These are phyloP conservation scores for Pollenia angustigena DNA, from an alignment of 2,888 invertebrate genomes.

Conservation along the genomic window DNA sequence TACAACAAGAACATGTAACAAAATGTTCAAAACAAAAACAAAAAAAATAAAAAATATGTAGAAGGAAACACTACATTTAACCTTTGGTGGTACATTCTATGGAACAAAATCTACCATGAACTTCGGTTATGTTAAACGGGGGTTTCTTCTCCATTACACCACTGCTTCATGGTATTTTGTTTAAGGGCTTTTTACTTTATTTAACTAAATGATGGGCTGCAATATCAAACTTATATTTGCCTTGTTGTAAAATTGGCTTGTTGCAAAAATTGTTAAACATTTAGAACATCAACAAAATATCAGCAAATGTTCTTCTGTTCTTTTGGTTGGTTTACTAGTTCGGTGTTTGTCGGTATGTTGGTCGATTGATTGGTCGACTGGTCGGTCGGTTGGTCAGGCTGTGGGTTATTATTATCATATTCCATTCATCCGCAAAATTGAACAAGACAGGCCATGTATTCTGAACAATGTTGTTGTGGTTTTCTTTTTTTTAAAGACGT, in stretches of 20 bases:
- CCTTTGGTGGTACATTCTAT: conserved; percentile 69
- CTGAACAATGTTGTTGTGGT: conserved; percentile 63
- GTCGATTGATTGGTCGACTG: conserved; percentile 20
- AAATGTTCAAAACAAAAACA: conserved; percentile 17
- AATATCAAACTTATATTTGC: conserved; percentile 3
- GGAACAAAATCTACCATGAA: conserved; percentile 60
- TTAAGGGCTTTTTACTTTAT: conserved; percentile 57
- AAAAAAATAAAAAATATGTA: background rate
- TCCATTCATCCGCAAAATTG: conserved; percentile 73
- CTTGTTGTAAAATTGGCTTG: conserved; percentile 70
- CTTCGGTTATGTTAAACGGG: conserved; percentile 20
- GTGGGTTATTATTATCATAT: conserved; percentile 72
- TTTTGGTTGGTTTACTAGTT: conserved; percentile 34
- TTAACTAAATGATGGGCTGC: conserved; percentile 39
- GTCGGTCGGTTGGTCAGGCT: conserved; percentile 51
- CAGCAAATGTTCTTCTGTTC: conserved; percentile 39
- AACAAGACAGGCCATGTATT: conserved; percentile 71
- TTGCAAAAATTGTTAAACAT: conserved; percentile 73
- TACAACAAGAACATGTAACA: conserved; percentile 68
- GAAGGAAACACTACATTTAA: conserved; percentile 67
- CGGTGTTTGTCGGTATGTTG: conserved; percentile 31
- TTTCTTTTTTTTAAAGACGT: background rate
- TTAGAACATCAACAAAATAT: conserved; percentile 71
- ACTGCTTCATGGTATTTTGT: conserved; percentile 50
- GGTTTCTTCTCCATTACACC: conserved; percentile 10